A percentile compares a stretch with the other conserved stretches of the same genome.
Evolutionary conservation across 1,140 invertebrate species (phyloP).

Genomic region (Leptinotarsa defecta): DNA sequence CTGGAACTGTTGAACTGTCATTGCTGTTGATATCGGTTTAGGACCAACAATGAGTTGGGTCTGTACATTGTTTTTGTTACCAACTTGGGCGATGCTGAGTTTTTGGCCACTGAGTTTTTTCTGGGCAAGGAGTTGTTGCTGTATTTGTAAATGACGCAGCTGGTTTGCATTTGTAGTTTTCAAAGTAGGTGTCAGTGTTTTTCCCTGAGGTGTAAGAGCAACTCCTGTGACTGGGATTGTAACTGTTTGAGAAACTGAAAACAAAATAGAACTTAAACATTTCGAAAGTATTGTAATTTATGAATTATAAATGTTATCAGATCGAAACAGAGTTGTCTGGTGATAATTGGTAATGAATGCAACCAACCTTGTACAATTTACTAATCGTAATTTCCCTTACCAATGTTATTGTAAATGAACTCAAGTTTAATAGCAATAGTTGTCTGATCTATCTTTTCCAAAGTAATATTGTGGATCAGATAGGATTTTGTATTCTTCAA

Average conservation of each 20-base stretch:
- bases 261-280: not conserved
- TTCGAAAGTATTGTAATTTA: no score
- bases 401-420: no score
- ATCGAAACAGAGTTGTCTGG: no score
- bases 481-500: no score
- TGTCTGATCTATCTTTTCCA: no score
- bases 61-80: constrained; percentile 59
- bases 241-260: constrained; percentile 56
- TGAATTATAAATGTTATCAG: no score
- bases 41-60: constrained; percentile 67
- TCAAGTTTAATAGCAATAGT: no score
- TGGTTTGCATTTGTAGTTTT: constrained; percentile 68
- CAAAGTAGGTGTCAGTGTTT: constrained; percentile 56
- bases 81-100: constrained; percentile 54
- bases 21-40: constrained; percentile 66
- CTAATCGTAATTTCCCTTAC: no score
- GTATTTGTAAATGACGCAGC: constrained; percentile 70
- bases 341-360: no score
- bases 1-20: constrained; percentile 78
- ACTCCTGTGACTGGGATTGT: constrained; percentile 58
- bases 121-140: constrained; percentile 68
- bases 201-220: constrained; percentile 57
- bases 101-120: constrained; percentile 58
- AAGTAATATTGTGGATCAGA: no score
- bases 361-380: no score